Evolutionary conservation across 2,113 vertebrate genomes (phyloP).

Genomic region (Macaca mulatta): DNA sequence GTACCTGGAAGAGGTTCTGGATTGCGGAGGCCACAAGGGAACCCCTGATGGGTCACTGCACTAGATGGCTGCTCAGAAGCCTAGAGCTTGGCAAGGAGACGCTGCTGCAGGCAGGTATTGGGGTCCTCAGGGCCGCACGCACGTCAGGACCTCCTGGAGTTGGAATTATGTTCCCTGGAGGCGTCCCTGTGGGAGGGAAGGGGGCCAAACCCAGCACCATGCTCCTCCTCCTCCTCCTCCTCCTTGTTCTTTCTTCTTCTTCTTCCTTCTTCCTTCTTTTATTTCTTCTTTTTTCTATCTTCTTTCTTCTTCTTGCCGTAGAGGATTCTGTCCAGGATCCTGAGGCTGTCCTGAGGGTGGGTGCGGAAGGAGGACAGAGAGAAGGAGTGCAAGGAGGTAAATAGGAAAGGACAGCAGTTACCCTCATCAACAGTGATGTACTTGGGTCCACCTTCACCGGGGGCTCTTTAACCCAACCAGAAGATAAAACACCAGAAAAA

Average conservation of each 20-base stretch:
- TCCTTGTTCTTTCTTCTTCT: neutral
- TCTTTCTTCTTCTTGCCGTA: neutral
- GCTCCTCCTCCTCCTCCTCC: neutral
- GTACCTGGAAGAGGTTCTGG: neutral
- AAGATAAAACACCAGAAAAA: neutral
- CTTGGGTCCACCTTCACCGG: neutral
- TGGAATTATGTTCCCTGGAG: neutral
- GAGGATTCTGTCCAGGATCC: neutral
- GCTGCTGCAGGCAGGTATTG: accelerated
- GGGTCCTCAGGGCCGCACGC: neutral
- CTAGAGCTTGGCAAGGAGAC: accelerated
- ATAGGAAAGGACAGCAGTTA: neutral
- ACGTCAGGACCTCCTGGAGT: neutral
- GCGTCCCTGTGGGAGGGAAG: accelerated
- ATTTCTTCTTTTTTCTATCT: too few species aligned
- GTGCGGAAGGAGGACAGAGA: neutral
- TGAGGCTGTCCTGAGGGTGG: neutral
- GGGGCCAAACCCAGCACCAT: neutral
- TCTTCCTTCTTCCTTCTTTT: too few species aligned
- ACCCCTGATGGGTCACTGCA: neutral
- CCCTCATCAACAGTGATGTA: neutral
- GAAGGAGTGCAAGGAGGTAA: neutral
- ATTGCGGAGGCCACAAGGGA: accelerated
- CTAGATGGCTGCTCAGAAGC: neutral
- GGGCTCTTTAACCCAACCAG: neutral